A percentile compares a stretch with the other conserved stretches of the same genome.
phyloP scores from a whole-genome alignment of 2,888 invertebrate species.

The Sphecodes monilicornis region DNA sequence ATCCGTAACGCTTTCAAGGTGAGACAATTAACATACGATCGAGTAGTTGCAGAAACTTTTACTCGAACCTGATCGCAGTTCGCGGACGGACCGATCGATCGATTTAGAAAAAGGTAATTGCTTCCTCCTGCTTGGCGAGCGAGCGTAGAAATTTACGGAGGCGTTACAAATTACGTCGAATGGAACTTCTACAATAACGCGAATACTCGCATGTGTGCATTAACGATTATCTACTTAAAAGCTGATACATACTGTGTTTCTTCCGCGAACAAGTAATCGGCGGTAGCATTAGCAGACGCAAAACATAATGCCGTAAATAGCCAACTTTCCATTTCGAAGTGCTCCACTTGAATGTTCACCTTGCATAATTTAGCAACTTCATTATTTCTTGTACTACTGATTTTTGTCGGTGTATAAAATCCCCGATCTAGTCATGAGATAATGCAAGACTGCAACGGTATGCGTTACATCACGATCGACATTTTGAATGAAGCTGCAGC shows the following conservation, averaged over 20 bases:
- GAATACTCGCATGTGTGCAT: background rate
- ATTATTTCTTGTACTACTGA: background rate
- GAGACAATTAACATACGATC: conserved; percentile 29
- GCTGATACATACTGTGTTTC: background rate
- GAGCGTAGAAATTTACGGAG: background rate
- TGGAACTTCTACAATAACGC: background rate
- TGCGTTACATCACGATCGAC: background rate
- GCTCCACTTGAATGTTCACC: background rate
- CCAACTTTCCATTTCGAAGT: background rate
- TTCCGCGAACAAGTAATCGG: background rate
- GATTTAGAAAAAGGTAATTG: conserved; percentile 35
- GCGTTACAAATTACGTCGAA: background rate
- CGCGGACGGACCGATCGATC: conserved; percentile 25
- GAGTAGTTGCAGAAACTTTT: conserved; percentile 43
- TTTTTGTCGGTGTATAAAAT: background rate
- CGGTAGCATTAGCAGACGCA: background rate
- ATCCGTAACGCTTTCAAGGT: conserved; percentile 46
- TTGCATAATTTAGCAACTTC: background rate
- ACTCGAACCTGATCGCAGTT: conserved; percentile 33
- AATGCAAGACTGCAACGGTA: background rate
- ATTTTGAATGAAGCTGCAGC: background rate
- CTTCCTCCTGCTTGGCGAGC: conserved; percentile 36
- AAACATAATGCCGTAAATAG: background rate
- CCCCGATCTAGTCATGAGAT: background rate
- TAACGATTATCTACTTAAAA: background rate